Evolutionary conservation across 2,888 invertebrate genomes (phyloP).

Genomic region (Rotaria sp.): DNA sequence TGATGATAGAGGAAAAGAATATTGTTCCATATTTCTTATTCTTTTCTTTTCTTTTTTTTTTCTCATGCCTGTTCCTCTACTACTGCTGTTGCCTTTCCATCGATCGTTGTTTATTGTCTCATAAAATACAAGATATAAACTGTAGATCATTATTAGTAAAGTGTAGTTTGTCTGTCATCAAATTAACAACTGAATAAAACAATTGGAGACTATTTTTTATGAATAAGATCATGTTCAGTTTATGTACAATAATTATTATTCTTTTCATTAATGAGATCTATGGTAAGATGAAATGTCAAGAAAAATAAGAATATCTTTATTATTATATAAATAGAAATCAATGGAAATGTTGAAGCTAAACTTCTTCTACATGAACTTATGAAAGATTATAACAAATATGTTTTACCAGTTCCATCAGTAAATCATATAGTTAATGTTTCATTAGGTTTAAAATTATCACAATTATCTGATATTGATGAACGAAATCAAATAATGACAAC

Average conservation of each 20-base stretch:
- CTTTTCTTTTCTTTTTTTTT: not conserved
- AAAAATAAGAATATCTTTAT: not conserved
- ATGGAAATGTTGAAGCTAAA: slow-evolving; percentile 38
- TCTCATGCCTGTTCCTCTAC: not conserved
- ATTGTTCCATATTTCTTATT: not conserved
- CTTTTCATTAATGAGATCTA: not conserved
- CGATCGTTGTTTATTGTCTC: not conserved
- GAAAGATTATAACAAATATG: slow-evolving; percentile 32
- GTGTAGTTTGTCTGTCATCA: not conserved
- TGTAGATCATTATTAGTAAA: not conserved
- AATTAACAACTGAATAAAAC: not conserved
- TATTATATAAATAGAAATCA: not conserved
- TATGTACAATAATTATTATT: not conserved
- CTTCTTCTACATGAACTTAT: slow-evolving; percentile 39
- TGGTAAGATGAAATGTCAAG: not conserved
- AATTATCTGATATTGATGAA: slow-evolving; percentile 56
- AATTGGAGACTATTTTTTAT: not conserved
- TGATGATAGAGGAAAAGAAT: slow-evolving; percentile 3
- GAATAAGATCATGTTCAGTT: not conserved
- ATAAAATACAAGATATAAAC: not conserved
- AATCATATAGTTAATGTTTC: slow-evolving; percentile 33
- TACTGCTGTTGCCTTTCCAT: not conserved
- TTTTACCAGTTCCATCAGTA: slow-evolving; percentile 34
- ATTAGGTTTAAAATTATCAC: slow-evolving; percentile 39
- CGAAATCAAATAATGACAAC: slow-evolving; percentile 97